Conservation (phyloP, 1,140 invertebrate genomes). For the Scaptomyza graminum region DNA sequence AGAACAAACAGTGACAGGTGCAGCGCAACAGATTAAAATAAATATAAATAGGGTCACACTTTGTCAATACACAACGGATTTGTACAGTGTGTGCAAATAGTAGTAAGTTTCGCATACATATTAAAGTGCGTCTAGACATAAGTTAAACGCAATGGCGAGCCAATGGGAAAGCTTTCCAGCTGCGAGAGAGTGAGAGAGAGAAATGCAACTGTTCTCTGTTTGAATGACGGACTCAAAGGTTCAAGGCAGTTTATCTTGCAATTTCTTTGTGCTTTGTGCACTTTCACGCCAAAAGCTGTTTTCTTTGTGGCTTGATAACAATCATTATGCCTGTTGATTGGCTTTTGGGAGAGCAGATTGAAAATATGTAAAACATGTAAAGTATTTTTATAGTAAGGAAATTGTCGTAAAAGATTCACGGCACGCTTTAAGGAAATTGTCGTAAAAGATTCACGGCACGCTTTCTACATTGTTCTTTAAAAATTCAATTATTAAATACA, state of each 20-base stretch:
- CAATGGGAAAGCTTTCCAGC: constrained; percentile 60
- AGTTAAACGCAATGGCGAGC: constrained; percentile 64
- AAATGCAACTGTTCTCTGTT: constrained; percentile 8
- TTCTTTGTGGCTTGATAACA: background rate
- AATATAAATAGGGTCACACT: constrained; percentile 65
- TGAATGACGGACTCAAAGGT: too few relatives aligned
- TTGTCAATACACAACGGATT: constrained; percentile 53
- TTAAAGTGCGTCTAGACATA: constrained; percentile 35
- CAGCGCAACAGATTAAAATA: constrained; percentile 11
- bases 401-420: too few relatives aligned
- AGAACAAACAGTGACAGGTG: constrained; percentile 13
- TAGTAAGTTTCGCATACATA: constrained; percentile 4
- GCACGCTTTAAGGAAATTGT: too few relatives aligned
- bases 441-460: too few relatives aligned
- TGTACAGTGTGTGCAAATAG: constrained; percentile 25
- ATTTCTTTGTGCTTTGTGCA: constrained; percentile 5
- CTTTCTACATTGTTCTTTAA: too few relatives aligned
- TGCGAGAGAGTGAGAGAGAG: constrained; percentile 8
- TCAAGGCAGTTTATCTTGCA: constrained; percentile 42
- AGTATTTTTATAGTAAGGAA: too few relatives aligned
- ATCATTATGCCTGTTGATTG: too few relatives aligned
- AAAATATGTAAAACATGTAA: too few relatives aligned
- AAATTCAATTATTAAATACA: too few relatives aligned
- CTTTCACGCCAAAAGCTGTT: background rate
- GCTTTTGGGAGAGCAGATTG: background rate